Conservation (phyloP, 2,113 vertebrate species). For the Ranitomeya imitator region DNA sequence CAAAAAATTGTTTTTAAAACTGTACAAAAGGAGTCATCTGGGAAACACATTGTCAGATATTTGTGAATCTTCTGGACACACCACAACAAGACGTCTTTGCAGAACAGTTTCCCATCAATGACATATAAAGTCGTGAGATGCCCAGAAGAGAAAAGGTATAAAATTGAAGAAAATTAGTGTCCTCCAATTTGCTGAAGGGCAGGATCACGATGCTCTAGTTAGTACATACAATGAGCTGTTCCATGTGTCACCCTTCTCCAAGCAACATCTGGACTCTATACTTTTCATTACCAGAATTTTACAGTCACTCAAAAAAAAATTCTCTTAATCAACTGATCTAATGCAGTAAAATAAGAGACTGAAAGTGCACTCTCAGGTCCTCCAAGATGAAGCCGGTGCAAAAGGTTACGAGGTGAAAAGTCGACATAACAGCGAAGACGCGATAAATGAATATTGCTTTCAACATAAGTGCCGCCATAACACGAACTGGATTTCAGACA, state of each 20-base stretch:
- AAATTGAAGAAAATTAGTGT: background rate
- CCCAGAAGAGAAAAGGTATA: background rate
- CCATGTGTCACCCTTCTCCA: background rate
- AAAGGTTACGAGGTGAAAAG: constrained; percentile 7
- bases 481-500: background rate
- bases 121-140: background rate
- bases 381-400: background rate
- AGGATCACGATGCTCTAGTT: too few species aligned
- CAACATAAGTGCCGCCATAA: background rate
- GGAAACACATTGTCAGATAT: background rate
- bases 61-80: background rate
- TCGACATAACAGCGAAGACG: background rate
- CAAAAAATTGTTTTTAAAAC: background rate
- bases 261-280: constrained; percentile 30
- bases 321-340: background rate
- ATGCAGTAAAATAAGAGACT: background rate
- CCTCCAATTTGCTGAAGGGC: background rate
- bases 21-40: background rate
- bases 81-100: background rate
- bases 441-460: background rate
- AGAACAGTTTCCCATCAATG: background rate
- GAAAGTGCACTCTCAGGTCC: too few species aligned
- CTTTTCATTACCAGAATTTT: constrained; percentile 21
- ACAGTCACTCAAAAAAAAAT: constrained; percentile 20
- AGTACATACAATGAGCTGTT: background rate